Evolutionary conservation across 2,113 vertebrate genomes (phyloP).

Genomic region (Mus musculus): DNA sequence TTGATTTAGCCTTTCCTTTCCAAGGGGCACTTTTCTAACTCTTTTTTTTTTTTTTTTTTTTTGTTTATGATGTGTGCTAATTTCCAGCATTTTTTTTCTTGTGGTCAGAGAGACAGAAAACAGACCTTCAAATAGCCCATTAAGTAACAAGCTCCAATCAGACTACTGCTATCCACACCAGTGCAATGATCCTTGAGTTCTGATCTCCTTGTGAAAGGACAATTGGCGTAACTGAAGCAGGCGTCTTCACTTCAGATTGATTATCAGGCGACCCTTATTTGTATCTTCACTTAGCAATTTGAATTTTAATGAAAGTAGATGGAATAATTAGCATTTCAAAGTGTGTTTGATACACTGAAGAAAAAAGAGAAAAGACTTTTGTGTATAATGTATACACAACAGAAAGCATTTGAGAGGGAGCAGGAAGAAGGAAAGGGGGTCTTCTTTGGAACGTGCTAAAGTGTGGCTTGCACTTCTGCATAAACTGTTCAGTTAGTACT

Average conservation of each 20-base stretch:
- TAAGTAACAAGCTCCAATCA: slow-evolving; percentile 87
- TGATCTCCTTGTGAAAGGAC: slow-evolving; percentile 89
- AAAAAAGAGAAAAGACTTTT: slow-evolving; percentile 84
- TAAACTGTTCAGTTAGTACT: slow-evolving; percentile 83
- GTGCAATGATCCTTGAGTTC: slow-evolving; percentile 84
- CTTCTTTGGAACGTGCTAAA: slow-evolving; percentile 85
- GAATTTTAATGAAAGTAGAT: slow-evolving; percentile 93
- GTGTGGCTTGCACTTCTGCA: slow-evolving; percentile 80
- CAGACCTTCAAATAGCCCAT: slow-evolving; percentile 85
- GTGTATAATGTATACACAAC: slow-evolving; percentile 88
- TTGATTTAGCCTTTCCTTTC: slow-evolving; percentile 82
- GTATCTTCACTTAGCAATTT: slow-evolving; percentile 91
- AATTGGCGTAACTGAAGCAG: slow-evolving; percentile 88
- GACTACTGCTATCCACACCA: slow-evolving; percentile 67
- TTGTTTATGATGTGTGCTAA: slow-evolving; percentile 87
- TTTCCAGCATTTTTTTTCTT: slow-evolving; percentile 80
- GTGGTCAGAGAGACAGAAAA: slow-evolving; percentile 86
- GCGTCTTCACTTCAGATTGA: slow-evolving; percentile 90
- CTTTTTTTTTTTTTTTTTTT: slow-evolving; percentile 81
- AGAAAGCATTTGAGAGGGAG: slow-evolving; percentile 83
- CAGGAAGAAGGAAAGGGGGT: slow-evolving; percentile 79
- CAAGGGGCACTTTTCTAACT: slow-evolving; percentile 82
- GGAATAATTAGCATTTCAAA: slow-evolving; percentile 94
- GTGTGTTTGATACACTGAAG: slow-evolving; percentile 88
- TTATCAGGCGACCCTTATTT: slow-evolving; percentile 89